These are phyloP conservation scores for Spatula clypeata DNA, from an alignment of 2,797 vertebrate genomes.

Conservation along the genomic window DNA sequence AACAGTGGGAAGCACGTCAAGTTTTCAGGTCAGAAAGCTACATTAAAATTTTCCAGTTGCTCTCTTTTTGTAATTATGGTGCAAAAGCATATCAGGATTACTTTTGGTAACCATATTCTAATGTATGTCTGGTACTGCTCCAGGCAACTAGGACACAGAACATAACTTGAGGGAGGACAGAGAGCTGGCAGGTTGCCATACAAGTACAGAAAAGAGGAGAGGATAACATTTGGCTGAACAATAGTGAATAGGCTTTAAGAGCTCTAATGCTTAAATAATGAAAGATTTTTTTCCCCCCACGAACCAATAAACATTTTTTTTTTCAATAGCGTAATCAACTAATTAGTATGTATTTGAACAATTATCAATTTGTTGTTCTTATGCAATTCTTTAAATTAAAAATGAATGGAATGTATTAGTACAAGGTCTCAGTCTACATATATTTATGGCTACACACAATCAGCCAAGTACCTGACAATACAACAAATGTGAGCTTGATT, in stretches of 20 bases:
- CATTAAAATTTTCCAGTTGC: not conserved
- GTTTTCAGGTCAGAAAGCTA: not conserved
- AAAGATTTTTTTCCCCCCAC: not conserved
- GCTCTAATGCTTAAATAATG: conserved; percentile 68
- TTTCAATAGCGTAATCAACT: not conserved
- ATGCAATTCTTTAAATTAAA: not conserved
- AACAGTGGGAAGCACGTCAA: not conserved
- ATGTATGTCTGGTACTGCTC: not conserved
- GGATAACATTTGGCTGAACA: conserved; percentile 78
- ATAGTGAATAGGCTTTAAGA: conserved; percentile 78
- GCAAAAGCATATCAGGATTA: not conserved
- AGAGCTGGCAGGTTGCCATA: conserved; percentile 55
- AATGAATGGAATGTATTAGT: not conserved
- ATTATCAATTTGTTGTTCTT: not conserved
- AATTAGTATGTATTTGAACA: not conserved
- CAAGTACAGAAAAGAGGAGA: conserved; percentile 71
- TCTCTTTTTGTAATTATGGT: not conserved
- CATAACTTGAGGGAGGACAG: conserved; percentile 9
- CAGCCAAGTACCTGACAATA: conserved; percentile 12
- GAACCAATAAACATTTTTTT: not conserved
- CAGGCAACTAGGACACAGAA: conserved; percentile 3
- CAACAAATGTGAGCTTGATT: not conserved
- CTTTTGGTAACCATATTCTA: not conserved
- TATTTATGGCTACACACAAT: not conserved
- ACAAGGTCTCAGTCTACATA: not conserved